Percentiles rank a stretch among this genome's conserved stretches.
Conservation (phyloP, 2,113 vertebrate genomes). For the Lichenostomus cassidix region DNA sequence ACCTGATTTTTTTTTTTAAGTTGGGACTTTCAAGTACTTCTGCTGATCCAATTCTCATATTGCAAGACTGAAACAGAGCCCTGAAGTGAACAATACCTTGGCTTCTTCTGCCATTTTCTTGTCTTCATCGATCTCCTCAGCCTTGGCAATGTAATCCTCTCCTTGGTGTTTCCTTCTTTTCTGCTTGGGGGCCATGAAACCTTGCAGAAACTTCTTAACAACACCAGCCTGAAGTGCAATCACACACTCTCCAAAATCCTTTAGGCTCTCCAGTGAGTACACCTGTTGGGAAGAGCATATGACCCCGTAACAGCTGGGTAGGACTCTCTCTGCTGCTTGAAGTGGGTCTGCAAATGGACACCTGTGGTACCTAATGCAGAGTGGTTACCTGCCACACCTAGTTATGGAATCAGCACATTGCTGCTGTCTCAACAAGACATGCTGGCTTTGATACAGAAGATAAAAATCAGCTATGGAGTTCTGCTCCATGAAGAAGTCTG, state of each 20-base stretch:
- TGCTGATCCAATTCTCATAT: neutral
- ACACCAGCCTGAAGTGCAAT: slow-evolving; percentile 91
- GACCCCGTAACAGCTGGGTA: neutral
- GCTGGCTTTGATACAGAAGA: neutral
- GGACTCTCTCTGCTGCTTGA: neutral
- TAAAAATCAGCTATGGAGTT: neutral
- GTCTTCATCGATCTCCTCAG: slow-evolving; percentile 93
- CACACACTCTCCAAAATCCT: slow-evolving; percentile 92
- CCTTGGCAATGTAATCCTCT: slow-evolving; percentile 82
- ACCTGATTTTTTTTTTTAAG: neutral
- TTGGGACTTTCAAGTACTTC: neutral
- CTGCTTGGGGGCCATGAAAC: slow-evolving; percentile 98
- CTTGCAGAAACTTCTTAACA: slow-evolving; percentile 97
- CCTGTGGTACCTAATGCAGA: neutral
- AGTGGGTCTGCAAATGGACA: neutral
- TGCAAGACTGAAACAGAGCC: neutral
- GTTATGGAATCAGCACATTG: neutral
- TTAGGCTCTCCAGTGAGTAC: slow-evolving; percentile 84
- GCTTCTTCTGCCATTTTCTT: slow-evolving; percentile 96
- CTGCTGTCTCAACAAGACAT: neutral
- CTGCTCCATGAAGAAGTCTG: neutral
- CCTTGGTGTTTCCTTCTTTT: slow-evolving; percentile 88
- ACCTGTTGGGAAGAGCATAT: slow-evolving; percentile 71
- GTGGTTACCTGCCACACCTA: neutral
- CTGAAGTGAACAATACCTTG: slow-evolving; percentile 76